Base-by-base conservation (phyloP, 2,113 vertebrate genomes). In the Pomatostomus ruficeps region DNA sequence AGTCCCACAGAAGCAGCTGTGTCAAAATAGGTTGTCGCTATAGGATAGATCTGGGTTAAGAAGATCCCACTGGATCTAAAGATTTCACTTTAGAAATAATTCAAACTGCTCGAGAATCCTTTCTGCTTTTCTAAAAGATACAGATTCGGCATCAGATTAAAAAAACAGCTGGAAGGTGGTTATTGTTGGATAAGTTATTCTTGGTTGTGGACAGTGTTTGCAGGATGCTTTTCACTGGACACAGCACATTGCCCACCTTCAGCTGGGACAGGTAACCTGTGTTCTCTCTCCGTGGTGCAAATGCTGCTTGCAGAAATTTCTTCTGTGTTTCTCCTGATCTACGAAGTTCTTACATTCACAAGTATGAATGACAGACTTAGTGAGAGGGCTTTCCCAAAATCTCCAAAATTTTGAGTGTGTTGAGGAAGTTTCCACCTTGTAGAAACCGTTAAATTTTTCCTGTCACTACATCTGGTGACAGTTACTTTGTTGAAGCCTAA, bases 1-100 rank as follows among this genome's bases (percentile, higher is more conserved):
- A 38, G 57, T 89, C 77, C 85, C 62, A 24, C 49, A 49, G 96
- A 96, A 95, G 66, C 95, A 92, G 62, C 79, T 49, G 74, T 91
- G 94, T 89, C 91, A 92, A 96, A 96, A 94, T 94, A 96, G 92
- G 80, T 89, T 93, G 92, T 62, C 45, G 21, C 86, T 82, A 92
- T 91, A 81, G 89, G 70, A 84, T 92, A 54, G 89, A 94, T 93
- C 92, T 95, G 91, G 87, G 84, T 95, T 96, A 92, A 91, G 90
- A 89, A 87, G 88, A 92, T 94, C 92, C 84, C 91, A 78, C 95
- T 75, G 92, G 93, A 83, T 91, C 92, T 93, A 79, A 91, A 88
- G 66, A 83, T 96, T 85, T 75, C 62, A 13, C 74, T 91, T 93
- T 51, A 87, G 85, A 75, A 87, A 85, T 38, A 78, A 95, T 73